Percentiles rank a stretch among this genome's conserved stretches.
Evolutionary conservation across 2,113 vertebrate genomes (phyloP).

Genomic region (Dromiciops gliroides): DNA sequence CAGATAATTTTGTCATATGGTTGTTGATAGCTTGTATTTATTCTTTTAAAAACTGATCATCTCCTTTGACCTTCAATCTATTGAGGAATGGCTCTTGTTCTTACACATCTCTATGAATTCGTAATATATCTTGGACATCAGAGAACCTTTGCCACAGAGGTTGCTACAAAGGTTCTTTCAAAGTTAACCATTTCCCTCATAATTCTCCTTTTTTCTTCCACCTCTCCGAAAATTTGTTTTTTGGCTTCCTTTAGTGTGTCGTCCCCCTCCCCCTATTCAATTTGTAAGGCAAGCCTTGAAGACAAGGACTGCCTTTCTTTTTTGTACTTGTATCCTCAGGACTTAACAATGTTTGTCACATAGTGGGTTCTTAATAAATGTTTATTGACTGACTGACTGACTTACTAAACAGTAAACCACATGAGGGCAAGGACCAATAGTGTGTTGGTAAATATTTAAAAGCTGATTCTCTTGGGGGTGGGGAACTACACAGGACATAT

Average conservation of each 20-base stretch:
- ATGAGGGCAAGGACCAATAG: too few relatives aligned
- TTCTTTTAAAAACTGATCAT: background rate
- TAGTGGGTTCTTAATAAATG: background rate
- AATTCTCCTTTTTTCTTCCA: background rate
- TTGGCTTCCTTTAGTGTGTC: background rate
- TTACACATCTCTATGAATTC: background rate
- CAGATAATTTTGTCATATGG: background rate
- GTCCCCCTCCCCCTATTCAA: background rate
- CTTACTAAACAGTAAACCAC: too few relatives aligned
- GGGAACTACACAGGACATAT: background rate
- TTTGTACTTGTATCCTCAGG: background rate
- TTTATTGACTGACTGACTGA: background rate
- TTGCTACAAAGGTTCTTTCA: background rate
- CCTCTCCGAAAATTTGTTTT: background rate
- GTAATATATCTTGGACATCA: background rate
- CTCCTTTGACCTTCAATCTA: background rate
- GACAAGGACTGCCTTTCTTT: background rate
- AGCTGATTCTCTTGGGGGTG: background rate
- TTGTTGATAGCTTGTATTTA: background rate
- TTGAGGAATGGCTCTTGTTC: background rate
- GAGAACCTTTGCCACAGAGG: background rate
- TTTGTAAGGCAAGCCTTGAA: background rate
- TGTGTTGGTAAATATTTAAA: background rate
- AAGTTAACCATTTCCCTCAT: background rate
- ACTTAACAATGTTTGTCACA: background rate